These are phyloP conservation scores for Apotomis betuletana DNA, from an alignment of 2,888 invertebrate species.

Conservation along the genomic window DNA sequence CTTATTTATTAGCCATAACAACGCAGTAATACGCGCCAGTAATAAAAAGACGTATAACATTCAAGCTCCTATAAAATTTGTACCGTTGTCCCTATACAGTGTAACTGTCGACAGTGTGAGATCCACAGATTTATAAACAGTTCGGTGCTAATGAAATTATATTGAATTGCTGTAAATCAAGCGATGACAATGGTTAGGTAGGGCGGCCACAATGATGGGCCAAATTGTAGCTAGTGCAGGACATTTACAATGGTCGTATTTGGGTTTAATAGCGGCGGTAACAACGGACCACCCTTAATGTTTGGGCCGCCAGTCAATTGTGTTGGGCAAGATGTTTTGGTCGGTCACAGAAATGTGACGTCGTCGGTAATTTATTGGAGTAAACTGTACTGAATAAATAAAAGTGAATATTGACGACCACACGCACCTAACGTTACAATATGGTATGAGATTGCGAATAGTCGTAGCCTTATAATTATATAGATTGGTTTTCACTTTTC, in stretches of 20 bases:
- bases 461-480: not conserved
- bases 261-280: conserved; percentile 66
- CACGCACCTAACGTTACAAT: conserved; percentile 41
- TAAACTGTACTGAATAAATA: conserved; percentile 47
- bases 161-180: conserved; percentile 77
- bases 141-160: conserved; percentile 78
- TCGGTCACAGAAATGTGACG: conserved; percentile 46
- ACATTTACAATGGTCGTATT: conserved; percentile 65
- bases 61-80: not conserved
- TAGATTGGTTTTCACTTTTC: conserved; percentile 14
- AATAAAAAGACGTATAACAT: conserved; percentile 8
- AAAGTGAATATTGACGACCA: conserved; percentile 46
- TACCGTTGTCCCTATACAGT: not conserved
- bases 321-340: conserved; percentile 57
- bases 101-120: conserved; percentile 73
- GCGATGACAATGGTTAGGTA: conserved; percentile 58
- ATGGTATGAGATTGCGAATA: too few relatives aligned
- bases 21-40: conserved; percentile 48
- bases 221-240: conserved; percentile 45
- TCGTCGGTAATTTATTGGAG: conserved; percentile 57
- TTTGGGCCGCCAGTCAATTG: conserved; percentile 57
- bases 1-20: conserved; percentile 78
- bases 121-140: conserved; percentile 73
- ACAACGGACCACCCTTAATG: conserved; percentile 73
- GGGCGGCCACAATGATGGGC: conserved; percentile 64